Percentiles rank a stretch among this genome's conserved stretches.
phyloP scores from a whole-genome alignment of 2,113 vertebrate genomes.

The Struthidea cinerea region DNA sequence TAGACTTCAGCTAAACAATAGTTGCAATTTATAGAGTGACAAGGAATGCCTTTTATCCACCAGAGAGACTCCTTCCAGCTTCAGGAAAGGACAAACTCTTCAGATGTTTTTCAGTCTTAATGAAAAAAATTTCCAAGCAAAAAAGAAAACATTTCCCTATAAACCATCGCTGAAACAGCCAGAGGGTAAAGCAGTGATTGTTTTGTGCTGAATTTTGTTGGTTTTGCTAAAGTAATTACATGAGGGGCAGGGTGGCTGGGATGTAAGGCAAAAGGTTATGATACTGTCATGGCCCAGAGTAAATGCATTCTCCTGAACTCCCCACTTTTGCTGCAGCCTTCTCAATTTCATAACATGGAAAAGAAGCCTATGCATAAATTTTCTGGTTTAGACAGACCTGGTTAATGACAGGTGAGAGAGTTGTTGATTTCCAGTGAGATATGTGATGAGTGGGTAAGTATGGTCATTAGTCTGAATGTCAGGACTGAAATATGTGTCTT shows the following conservation, averaged over 20 bases:
- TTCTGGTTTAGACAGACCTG: background rate
- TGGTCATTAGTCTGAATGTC: background rate
- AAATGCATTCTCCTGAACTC: background rate
- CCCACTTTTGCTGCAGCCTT: background rate
- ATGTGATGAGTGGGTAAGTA: background rate
- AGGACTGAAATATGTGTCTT: background rate
- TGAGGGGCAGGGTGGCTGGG: background rate
- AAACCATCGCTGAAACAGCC: background rate
- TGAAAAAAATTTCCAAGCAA: background rate
- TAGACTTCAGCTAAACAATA: constrained; percentile 57
- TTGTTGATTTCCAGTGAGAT: background rate
- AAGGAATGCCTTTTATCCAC: constrained; percentile 1
- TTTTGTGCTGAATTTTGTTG: background rate
- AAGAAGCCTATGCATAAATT: background rate
- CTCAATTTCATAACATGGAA: background rate
- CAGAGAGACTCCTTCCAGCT: constrained; percentile 1
- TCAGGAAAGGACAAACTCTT: background rate
- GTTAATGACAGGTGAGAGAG: background rate
- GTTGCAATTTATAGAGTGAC: background rate
- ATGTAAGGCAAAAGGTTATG: background rate
- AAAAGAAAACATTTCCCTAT: background rate
- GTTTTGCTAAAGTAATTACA: background rate
- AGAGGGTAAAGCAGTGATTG: background rate
- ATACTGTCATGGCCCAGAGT: background rate
- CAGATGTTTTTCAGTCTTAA: background rate